These are phyloP conservation scores for Pandemis cinnamomeana DNA, from an alignment of 2,888 invertebrate species.

Conservation along the genomic window DNA sequence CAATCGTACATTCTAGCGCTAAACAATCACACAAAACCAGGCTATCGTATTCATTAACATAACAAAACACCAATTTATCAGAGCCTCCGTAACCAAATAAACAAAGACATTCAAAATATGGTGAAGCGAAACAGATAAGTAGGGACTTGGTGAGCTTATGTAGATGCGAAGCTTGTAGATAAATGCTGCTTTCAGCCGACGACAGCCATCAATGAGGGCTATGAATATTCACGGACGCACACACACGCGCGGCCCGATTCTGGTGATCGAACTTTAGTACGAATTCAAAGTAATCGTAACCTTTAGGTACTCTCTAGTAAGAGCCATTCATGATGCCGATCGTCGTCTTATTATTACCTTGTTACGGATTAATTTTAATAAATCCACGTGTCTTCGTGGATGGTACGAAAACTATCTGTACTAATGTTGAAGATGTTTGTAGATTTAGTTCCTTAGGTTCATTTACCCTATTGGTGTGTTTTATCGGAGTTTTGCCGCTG, in stretches of 20 bases:
- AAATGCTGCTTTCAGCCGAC: constrained; percentile 47
- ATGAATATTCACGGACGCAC: constrained; percentile 53
- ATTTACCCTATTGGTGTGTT: no score
- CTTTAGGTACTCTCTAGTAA: no score
- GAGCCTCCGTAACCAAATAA: constrained; percentile 25
- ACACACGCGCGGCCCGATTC: constrained; percentile 36
- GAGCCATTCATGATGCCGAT: no score
- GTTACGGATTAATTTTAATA: no score
- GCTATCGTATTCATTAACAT: constrained; percentile 10
- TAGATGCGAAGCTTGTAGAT: constrained; percentile 45
- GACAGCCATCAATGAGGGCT: constrained; percentile 51
- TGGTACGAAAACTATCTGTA: no score
- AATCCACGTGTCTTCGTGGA: no score
- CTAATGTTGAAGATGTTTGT: no score
- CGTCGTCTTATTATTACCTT: no score
- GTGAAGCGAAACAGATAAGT: constrained; percentile 16
- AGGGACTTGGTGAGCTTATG: constrained; percentile 18
- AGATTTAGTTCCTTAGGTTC: no score
- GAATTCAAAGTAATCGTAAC: not conserved
- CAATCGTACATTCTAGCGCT: constrained; percentile 1
- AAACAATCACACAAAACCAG: not conserved
- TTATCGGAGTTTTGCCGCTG: no score
- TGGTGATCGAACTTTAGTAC: not conserved
- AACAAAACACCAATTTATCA: constrained; percentile 20
- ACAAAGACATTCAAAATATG: constrained; percentile 25